These are phyloP conservation scores for Cataglyphis rosenhaueri DNA, from an alignment of 2,888 invertebrate genomes.

Conservation along the genomic window DNA sequence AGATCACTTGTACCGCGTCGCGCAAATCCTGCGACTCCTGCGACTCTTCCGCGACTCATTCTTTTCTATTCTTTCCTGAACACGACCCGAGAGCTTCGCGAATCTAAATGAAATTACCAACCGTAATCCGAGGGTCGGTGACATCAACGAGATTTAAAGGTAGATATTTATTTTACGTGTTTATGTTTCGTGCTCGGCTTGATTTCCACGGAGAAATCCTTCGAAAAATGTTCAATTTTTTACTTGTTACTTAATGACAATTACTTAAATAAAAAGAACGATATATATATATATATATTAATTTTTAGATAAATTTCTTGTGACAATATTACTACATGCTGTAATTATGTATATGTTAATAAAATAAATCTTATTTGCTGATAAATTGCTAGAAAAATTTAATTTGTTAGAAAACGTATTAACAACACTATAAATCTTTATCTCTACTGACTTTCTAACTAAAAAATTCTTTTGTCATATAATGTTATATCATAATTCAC, in stretches of 20 bases:
- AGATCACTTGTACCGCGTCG: conserved; percentile 66
- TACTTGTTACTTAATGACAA: not conserved
- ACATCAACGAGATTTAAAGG: conserved; percentile 72
- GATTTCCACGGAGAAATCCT: not conserved
- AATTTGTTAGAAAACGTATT: not conserved
- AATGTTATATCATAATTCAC: conserved; percentile 33
- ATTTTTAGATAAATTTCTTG: not conserved
- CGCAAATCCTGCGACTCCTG: conserved; percentile 60
- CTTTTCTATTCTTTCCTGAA: conserved; percentile 44
- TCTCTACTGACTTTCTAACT: not conserved
- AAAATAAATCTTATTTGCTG: not conserved
- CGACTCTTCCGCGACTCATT: conserved; percentile 66
- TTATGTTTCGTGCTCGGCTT: conserved; percentile 33
- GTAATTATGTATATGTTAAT: not conserved
- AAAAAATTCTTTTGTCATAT: not conserved
- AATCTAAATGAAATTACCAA: conserved; percentile 76
- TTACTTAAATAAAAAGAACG: not conserved
- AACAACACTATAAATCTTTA: not conserved
- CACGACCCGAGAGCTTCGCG: conserved; percentile 53
- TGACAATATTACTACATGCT: not conserved
- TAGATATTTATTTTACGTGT: conserved; percentile 52
- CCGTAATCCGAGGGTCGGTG: conserved; percentile 70
- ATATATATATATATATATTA: not conserved
- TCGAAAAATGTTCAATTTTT: not conserved
- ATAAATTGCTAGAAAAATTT: not conserved